Conservation (phyloP, 2,797 vertebrate species). For the Brachyalestes nurse region DNA sequence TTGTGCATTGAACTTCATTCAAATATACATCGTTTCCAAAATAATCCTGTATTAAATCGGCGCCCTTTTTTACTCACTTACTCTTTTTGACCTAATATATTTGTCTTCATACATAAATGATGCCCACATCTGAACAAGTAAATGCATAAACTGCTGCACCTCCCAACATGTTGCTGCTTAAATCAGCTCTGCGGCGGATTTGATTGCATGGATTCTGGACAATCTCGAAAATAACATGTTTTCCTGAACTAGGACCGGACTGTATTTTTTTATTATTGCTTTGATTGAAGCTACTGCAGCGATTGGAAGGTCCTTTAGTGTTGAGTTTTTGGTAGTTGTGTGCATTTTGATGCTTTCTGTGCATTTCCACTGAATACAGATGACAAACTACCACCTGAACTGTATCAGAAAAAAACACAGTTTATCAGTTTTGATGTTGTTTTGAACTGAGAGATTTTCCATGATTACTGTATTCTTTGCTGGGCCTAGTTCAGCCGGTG, state of each 20-base stretch:
- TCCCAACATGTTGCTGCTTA: neutral
- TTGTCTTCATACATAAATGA: neutral
- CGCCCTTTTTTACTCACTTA: neutral
- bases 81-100: neutral
- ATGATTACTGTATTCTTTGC: too few relatives aligned
- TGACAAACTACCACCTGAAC: neutral
- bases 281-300: too few relatives aligned
- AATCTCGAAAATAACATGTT: neutral
- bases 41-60: neutral
- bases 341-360: too few relatives aligned
- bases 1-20: too few relatives aligned
- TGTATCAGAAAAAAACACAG: neutral
- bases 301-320: too few relatives aligned
- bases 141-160: neutral
- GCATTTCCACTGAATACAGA: neutral
- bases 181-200: neutral
- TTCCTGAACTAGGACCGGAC: too few relatives aligned
- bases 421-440: too few relatives aligned
- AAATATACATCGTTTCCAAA: neutral
- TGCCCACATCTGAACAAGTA: neutral
- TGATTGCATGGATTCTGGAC: neutral
- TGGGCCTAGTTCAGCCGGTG: too few relatives aligned
- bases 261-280: too few relatives aligned
- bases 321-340: too few relatives aligned
- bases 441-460: too few relatives aligned